Base-by-base conservation (phyloP, 2,113 vertebrate species). In the Nyctibius bracteatus region DNA sequence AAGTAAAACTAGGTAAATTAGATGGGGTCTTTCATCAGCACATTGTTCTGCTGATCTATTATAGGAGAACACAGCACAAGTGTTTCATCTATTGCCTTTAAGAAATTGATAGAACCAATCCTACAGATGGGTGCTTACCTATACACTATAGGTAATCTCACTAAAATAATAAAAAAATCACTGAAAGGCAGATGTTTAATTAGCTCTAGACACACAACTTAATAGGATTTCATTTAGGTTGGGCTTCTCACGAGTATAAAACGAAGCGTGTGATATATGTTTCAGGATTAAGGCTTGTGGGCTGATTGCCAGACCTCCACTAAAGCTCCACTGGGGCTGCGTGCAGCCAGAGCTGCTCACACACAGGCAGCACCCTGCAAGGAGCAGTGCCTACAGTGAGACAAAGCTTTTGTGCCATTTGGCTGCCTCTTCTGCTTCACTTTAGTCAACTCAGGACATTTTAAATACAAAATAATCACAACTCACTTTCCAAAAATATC, bases 161-260 rank as follows among this genome's bases (percentile, higher is more conserved):
- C 12, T 5, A 51, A 77, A 77, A 86, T 8, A 59, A 44, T 25
- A 55, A 57, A 87, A 58, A 80, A 41, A 35, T 8, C 52, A 93
- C 44, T 52, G 65, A 96, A 86, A 96, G 77, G 83, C 68, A 96
- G 80, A 81, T 67, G 70, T 71, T 96, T 86, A 94, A 93, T 94
- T 91, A 92, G 87, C 81, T 89, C n/a, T 68, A 84, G 68, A 85
- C 61, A 23, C 52, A 75, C 37, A 63, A 8, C 74, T 86, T 88
- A 92, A 94, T n/a, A 92, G 79, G 72, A 92, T 90, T 95, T 95
- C 59, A 75, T 65, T 92, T 54, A 88, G 54, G 68, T 12, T 93
- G 86, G 33, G 73, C 57, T 96, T 91, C 86, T 96, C 88, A 86
- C 30, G 1, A 91, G 86, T 87, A 79, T 81, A 81, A 91, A 89